These are phyloP conservation scores for Phocoena phocoena DNA, from an alignment of 2,113 vertebrate genomes.

Conservation along the genomic window DNA sequence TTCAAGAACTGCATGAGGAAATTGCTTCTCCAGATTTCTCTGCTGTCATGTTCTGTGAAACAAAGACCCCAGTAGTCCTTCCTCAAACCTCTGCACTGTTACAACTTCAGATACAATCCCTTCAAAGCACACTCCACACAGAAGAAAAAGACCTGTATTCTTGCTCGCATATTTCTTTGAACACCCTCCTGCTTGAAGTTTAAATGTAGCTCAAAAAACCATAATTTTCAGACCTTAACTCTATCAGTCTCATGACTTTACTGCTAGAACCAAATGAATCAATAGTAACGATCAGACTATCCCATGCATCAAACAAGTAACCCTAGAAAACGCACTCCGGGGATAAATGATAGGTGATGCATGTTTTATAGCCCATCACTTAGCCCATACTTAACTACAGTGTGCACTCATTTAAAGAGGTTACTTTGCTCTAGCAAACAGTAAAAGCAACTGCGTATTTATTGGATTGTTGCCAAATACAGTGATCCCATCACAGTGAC, in stretches of 20 bases:
- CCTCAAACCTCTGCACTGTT: not conserved
- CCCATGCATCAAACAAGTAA: constrained; percentile 38
- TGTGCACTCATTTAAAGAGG: constrained; percentile 56
- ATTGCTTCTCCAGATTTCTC: not conserved
- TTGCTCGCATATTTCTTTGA: not conserved
- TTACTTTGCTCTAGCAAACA: constrained; percentile 23
- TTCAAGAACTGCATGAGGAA: not conserved
- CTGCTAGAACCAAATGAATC: constrained; percentile 55
- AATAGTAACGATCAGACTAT: constrained; percentile 36
- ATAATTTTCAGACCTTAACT: not conserved
- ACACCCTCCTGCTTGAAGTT: not conserved
- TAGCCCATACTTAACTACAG: constrained; percentile 46
- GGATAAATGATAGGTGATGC: constrained; percentile 35
- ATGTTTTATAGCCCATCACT: constrained; percentile 57
- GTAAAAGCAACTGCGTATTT: constrained; percentile 35
- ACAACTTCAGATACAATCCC: not conserved
- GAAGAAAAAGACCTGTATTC: not conserved
- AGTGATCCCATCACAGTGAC: constrained; percentile 43
- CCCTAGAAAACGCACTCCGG: not conserved
- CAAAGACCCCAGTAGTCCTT: not conserved
- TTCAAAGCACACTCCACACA: not conserved
- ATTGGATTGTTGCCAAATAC: constrained; percentile 56
- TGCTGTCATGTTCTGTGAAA: not conserved
- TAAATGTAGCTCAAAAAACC: not conserved
- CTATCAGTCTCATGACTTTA: constrained; percentile 29